Evolutionary conservation across 2,888 invertebrate genomes (phyloP), one percentile per base, ranked within the genome.

Genomic region (Caenorhabditis sp.): DNA sequence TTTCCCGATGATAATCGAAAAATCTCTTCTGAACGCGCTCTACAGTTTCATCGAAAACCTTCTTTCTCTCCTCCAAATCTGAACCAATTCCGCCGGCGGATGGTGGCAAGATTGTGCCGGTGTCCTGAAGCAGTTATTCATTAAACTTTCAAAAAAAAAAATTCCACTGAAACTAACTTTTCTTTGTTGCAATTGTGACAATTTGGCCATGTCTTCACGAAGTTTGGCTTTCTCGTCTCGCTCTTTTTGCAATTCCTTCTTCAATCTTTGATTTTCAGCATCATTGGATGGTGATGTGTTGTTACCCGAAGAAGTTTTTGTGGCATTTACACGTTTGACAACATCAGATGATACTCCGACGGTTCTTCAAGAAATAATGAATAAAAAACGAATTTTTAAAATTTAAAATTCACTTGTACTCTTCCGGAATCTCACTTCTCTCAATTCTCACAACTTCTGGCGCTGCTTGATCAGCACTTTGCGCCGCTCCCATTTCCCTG

Each of bases 31-130:
- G 73, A 21, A 85, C 84, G 2, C 83, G 79, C 52, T 85, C 78
- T 17, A 84, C 86, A 10, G 85, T 84, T 17, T 86, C 85, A 23
- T 87, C 83, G 70, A 86, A 87, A 59, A 84, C 78, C 59, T 80
- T 81, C 76, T 85, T 85, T 66, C 83, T 78, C 57, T 85, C 84
- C 63, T 86, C 85, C 59, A 85, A 77, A 66, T 84, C 83, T 2
- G 49, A 63, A 58, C 57, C 57, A 27, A 62, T 63, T 50, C 67
- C 69, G 20, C 36, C 49, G 8, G 59, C 26, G n/a, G 63, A 31
- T 38, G 53, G 58, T 21, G 67, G 54, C 4, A 60, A 60, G 26
- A 26, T n/a, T 3, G 25, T 17, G 17, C 23, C 62, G 63, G n/a
- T 60, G 66, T 21, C 36, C 14, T 20, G 27, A 49, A 58, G 38